Conservation (phyloP, 2,888 invertebrate species). For the Eumacrocentrus americanus region DNA sequence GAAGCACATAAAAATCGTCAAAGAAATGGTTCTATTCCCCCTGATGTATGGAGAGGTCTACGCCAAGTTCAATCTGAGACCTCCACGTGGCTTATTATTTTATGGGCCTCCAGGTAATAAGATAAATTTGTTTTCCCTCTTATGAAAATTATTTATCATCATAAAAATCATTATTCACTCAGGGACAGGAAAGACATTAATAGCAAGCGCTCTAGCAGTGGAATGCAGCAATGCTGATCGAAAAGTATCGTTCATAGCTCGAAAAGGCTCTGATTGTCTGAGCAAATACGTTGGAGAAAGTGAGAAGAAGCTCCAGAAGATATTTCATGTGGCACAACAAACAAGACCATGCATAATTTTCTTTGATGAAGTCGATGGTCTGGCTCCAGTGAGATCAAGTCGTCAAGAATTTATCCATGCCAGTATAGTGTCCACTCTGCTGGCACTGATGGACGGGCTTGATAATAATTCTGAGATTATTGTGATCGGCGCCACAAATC, state of each 20-base stretch:
- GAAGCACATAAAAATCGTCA: conserved; percentile 80
- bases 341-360: conserved; percentile 89
- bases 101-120: conserved; percentile 83
- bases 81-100: conserved; percentile 87
- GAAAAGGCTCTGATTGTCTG: conserved; percentile 90
- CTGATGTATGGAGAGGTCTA: conserved; percentile 89
- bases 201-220: conserved; percentile 85
- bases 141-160: too few species aligned
- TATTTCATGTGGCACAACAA: conserved; percentile 87
- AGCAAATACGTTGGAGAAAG: conserved; percentile 96
- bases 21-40: conserved; percentile 90
- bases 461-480: conserved; percentile 83
- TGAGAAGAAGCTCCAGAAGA: conserved; percentile 81
- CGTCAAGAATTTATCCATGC: conserved; percentile 92
- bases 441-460: conserved; percentile 90
- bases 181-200: conserved; percentile 89
- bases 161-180: too few species aligned
- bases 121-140: background rate
- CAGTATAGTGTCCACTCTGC: conserved; percentile 85
- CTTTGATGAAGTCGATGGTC: conserved; percentile 90
- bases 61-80: conserved; percentile 79
- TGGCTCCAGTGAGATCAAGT: conserved; percentile 86
- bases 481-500: conserved; percentile 90
- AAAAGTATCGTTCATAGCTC: conserved; percentile 87
- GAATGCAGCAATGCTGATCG: conserved; percentile 79